phyloP scores from a whole-genome alignment of 2,888 invertebrate species.

The Cataglyphis cursor region DNA sequence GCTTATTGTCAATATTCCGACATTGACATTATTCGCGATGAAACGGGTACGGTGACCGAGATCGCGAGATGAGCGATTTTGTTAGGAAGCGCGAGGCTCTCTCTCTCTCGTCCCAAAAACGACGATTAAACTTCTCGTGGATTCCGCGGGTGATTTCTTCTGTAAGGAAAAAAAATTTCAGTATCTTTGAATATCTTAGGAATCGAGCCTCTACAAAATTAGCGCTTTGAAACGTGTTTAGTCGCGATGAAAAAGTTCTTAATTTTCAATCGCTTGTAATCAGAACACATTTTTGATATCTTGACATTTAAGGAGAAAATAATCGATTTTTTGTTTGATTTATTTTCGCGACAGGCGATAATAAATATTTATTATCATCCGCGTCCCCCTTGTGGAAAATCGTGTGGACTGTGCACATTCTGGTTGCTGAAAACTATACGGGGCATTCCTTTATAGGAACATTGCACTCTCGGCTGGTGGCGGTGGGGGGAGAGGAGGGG shows the following conservation, averaged over 20 bases:
- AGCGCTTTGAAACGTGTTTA: neutral
- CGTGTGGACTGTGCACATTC: neutral
- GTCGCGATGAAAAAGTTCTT: neutral
- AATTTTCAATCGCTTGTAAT: neutral
- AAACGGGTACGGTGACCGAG: conserved; percentile 37
- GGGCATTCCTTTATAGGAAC: conserved; percentile 49
- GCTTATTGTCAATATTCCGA: conserved; percentile 46
- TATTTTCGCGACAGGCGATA: conserved; percentile 24
- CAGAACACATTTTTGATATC: too few relatives aligned
- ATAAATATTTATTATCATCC: conserved; percentile 52
- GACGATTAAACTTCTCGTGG: neutral
- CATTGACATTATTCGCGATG: conserved; percentile 52
- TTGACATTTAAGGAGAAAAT: neutral
- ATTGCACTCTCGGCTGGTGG: conserved; percentile 39
- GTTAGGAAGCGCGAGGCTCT: neutral
- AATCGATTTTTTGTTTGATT: neutral
- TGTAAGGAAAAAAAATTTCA: neutral
- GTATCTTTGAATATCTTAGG: neutral
- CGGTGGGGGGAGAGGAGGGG: neutral
- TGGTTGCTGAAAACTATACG: conserved; percentile 32
- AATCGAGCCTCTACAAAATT: neutral
- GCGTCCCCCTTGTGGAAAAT: conserved; percentile 7
- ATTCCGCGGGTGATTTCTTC: neutral
- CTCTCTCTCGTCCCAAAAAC: neutral
- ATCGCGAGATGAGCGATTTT: conserved; percentile 1